Evolutionary conservation across 2,797 vertebrate genomes (phyloP).

Genomic region (Antennarius maculatus): DNA sequence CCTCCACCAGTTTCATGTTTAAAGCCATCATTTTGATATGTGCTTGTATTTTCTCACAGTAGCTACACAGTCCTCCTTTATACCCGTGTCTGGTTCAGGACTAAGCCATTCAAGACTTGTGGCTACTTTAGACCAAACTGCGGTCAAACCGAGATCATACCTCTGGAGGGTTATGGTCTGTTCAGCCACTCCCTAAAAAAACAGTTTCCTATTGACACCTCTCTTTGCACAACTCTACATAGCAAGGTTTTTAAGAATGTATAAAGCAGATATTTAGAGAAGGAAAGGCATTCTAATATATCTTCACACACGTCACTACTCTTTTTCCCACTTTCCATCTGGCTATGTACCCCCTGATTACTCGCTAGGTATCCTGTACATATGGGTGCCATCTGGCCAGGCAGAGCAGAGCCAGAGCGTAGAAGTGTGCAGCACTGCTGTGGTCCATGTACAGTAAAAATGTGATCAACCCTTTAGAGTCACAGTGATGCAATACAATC

Average conservation of each 20-base stretch:
- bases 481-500: slow-evolving; percentile 8
- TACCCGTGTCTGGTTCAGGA: slow-evolving; percentile 44
- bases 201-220: slow-evolving; percentile 33
- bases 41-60: slow-evolving; percentile 36
- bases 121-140: slow-evolving; percentile 57
- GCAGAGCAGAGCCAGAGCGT: slow-evolving; percentile 62
- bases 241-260: slow-evolving; percentile 21
- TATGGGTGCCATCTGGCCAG: slow-evolving; percentile 84
- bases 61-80: slow-evolving; percentile 34
- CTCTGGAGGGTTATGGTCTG: slow-evolving; percentile 40
- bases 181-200: slow-evolving; percentile 6
- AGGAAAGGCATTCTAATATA: slow-evolving; percentile 43
- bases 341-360: slow-evolving; percentile 52
- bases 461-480: slow-evolving; percentile 70
- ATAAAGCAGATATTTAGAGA: slow-evolving; percentile 31
- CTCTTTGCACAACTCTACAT: slow-evolving; percentile 14
- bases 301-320: slow-evolving; percentile 54
- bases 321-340: slow-evolving; percentile 57
- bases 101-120: slow-evolving; percentile 65
- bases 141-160: slow-evolving; percentile 50
- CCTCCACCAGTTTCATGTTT: slow-evolving; percentile 40
- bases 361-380: slow-evolving; percentile 63
- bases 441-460: slow-evolving; percentile 64
- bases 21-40: slow-evolving; percentile 43
- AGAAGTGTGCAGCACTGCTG: slow-evolving; percentile 58